Evolutionary conservation across 2,113 vertebrate genomes (phyloP), one percentile per base, ranked within the genome.

Genomic region (Salvelinus fontinalis): DNA sequence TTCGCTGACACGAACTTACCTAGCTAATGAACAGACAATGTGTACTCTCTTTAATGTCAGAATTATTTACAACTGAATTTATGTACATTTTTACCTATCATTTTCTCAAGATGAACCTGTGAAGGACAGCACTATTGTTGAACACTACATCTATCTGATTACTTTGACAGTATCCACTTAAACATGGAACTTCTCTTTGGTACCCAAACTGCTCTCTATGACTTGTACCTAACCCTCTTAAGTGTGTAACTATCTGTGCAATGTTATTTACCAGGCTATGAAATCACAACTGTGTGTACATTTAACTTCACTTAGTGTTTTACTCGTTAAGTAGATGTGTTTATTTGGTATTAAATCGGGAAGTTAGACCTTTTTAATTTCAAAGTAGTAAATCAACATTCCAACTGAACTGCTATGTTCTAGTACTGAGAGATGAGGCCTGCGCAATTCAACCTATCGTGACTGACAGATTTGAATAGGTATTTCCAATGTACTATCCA

Each of bases 231-330:
- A 0, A 8, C 81, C 67, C 71, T 74, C 75, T 60, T 75, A n/a
- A 75, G 24, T 18, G 24, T 73, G 2, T 22, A 59, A 59, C 26
- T 71, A 59, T 78, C 24, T 70, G 69, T 83, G 81, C 79, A 82
- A 62, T 79, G 27, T 72, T 81, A 83, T 81, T 67, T 71, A 9
- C 44, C 67, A 26, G 82, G 81, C 85, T 85, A 54, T 4, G 44
- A 7, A 76, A 67, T 79, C 76, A 57, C 85, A 65, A 73, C 79
- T 74, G 27, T 81, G 70, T 74, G 60, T 64, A 60, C 71, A 60
- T 44, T 3, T 48, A 18, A 16, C 5, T 14, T 54, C 13, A 54
- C 51, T 74, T 62, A 7, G 5, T 51, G 76, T 64, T 73, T 83
- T 75, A 2, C 77, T 68, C 64, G 60, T 75, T 60, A 31, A 67